Conservation (phyloP, 2,888 invertebrate genomes). For the Oasisia sp. region DNA sequence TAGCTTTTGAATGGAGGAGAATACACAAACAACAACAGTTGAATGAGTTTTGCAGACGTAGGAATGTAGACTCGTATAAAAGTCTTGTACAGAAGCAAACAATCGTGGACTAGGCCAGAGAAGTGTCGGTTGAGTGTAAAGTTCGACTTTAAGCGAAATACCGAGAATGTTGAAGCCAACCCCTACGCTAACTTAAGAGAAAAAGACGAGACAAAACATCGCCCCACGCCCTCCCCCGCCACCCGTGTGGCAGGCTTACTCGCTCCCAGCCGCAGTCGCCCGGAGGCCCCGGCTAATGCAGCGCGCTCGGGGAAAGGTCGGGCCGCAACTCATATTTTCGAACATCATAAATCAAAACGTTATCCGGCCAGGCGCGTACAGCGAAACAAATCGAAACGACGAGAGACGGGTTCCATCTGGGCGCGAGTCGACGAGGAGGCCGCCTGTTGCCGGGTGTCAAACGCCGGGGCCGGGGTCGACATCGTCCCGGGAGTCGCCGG, state of each 20-base stretch:
- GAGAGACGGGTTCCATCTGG: background rate
- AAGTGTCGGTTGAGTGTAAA: too few relatives aligned
- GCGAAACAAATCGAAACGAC: constrained; percentile 8
- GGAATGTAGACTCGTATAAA: too few relatives aligned
- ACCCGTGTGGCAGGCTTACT: background rate
- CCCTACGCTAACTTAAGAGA: too few relatives aligned
- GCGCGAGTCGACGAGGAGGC: background rate
- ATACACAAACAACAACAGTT: too few relatives aligned
- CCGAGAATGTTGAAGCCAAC: too few relatives aligned
- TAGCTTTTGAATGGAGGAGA: too few relatives aligned
- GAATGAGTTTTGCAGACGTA: too few relatives aligned
- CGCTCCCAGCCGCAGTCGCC: background rate
- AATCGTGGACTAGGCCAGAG: too few relatives aligned
- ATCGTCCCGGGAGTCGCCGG: background rate
- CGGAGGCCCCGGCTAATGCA: background rate
- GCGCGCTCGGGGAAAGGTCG: background rate
- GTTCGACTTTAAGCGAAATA: too few relatives aligned
- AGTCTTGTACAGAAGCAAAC: too few relatives aligned
- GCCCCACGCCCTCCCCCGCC: background rate
- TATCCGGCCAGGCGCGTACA: background rate
- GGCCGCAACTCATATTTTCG: background rate
- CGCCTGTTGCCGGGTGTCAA: constrained; percentile 3
- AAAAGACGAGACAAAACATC: too few relatives aligned
- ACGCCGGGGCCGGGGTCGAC: background rate
- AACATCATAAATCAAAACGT: constrained; percentile 17